phyloP scores from a whole-genome alignment of 2,113 vertebrate genomes.

The Equus quagga region DNA sequence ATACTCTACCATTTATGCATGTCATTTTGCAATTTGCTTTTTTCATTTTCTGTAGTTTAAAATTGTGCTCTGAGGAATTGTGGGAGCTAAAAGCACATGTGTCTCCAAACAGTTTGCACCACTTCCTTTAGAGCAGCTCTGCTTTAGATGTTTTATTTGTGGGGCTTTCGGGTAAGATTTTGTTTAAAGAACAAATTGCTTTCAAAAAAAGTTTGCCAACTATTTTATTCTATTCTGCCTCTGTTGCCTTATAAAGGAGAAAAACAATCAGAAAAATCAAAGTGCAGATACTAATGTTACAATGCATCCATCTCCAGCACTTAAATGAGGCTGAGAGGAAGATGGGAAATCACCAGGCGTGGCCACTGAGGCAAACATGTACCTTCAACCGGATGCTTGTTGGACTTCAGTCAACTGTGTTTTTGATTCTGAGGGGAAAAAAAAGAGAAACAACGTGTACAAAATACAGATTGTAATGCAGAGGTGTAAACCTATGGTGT shows the following conservation, averaged over 20 bases:
- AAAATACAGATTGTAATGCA: not conserved
- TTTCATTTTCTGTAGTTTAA: not conserved
- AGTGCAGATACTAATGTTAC: not conserved
- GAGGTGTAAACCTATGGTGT: not conserved
- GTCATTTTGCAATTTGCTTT: not conserved
- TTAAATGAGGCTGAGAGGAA: not conserved
- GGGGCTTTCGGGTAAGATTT: not conserved
- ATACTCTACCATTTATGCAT: not conserved
- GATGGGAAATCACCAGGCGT: not conserved
- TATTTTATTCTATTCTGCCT: not conserved
- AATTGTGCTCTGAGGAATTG: not conserved
- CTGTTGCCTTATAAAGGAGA: not conserved
- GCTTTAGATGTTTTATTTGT: conserved; percentile 7
- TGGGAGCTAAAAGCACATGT: not conserved
- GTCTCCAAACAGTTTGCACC: not conserved
- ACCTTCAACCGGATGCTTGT: conserved; percentile 19
- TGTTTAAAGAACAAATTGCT: conserved; percentile 41
- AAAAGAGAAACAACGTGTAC: not conserved
- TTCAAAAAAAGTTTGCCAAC: not conserved
- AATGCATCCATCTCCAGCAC: not conserved
- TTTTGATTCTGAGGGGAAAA: not conserved
- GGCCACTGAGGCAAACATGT: not conserved
- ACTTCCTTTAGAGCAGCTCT: conserved; percentile 51
- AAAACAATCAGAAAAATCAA: not conserved
- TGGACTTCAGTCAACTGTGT: conserved; percentile 20